Conservation (phyloP, 2,113 vertebrate species). For the Mobula hypostoma region DNA sequence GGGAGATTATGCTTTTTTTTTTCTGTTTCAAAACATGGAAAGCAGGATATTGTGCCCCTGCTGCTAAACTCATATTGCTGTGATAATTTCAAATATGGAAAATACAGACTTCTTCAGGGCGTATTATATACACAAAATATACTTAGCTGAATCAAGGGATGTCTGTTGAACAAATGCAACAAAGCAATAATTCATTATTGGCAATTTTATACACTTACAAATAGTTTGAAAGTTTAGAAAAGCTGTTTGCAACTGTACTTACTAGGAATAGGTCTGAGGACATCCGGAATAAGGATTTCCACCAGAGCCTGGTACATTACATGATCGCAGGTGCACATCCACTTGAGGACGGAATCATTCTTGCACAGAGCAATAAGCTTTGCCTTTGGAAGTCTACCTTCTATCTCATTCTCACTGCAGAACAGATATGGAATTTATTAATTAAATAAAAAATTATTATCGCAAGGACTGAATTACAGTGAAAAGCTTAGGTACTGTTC, state of each 20-base stretch:
- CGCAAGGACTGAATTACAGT: no score
- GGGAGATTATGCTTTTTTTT: background rate
- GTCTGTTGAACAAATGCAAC: background rate
- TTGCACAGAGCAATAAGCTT: conserved; percentile 71
- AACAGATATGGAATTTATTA: conserved; percentile 41
- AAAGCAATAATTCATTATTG: background rate
- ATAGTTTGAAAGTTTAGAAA: background rate
- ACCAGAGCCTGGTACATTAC: conserved; percentile 76
- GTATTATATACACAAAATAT: background rate
- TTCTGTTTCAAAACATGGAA: background rate
- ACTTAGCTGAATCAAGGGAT: background rate
- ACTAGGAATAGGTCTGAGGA: conserved; percentile 81
- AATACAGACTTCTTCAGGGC: background rate
- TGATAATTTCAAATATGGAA: background rate
- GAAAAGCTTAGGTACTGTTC: no score
- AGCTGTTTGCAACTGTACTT: conserved; percentile 47
- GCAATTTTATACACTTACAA: background rate
- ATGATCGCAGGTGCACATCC: conserved; percentile 76
- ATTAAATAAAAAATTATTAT: no score
- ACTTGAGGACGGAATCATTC: conserved; percentile 71
- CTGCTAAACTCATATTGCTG: background rate
- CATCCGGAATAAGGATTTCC: conserved; percentile 73
- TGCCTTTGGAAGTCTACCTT: conserved; percentile 72
- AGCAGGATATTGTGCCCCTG: background rate
- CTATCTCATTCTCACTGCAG: conserved; percentile 76